Evolutionary conservation across 2,888 invertebrate species (phyloP), one percentile per base, ranked within the genome.

Genomic region (Laothoe populi): DNA sequence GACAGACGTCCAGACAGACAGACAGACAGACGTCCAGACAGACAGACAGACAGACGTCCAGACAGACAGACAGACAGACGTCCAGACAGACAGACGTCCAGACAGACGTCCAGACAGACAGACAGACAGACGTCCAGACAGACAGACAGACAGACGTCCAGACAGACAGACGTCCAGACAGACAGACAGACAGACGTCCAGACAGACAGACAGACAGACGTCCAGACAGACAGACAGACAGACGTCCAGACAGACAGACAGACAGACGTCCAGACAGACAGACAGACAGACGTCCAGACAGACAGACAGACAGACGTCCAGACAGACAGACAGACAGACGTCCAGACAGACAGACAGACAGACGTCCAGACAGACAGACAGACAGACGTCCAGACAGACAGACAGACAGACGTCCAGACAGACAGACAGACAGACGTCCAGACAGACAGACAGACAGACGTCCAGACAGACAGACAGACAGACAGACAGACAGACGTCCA

Each of bases 391-490:
- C 59, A 59, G 63, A 69, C 63, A 70, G 66, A 70, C 63, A 70
- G 64, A 69, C 63, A 70, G 66, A 69, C 63, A 70, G 65, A 70
- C 64, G 67, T 60, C 70, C 63, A 70, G 64, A 70, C 62, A 63
- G 64, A 67, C 64, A 67, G 64, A 68, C 62, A 67, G 64, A 68
- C 64, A 64, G 64, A 68, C 64, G 64, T 63, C 65, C 64, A 67
- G 64, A 68, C 64, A 64, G 64, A 68, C 64, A 67, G 62, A 68
- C 67, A 67, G 67, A 67, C 67, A 68, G 67, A 67, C 67, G 68
- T 67, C 65, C 67, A 67, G 67, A 67, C 67, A 68, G 66, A 66
- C 66, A 66, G 66, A 66, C 66, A 66, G 66, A 66, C 67, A 67
- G 66, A 66, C 66, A 65, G 26, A 59, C 66, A 67, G 67, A 67